These are phyloP conservation scores for Notothenia coriiceps DNA, from an alignment of 2,113 vertebrate species.

Conservation along the genomic window DNA sequence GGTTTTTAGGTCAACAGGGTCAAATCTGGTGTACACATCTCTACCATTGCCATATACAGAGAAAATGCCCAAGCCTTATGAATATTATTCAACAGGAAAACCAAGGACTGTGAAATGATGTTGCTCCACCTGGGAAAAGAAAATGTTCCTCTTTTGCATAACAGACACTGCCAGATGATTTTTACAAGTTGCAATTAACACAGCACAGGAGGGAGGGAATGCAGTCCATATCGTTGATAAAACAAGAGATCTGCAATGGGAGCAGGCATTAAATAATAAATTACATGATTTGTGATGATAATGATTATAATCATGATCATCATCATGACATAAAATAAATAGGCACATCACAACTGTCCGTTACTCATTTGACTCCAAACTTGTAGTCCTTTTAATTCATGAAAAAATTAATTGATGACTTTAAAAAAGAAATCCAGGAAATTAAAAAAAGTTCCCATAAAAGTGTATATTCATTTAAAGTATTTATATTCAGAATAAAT, in stretches of 20 bases:
- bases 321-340: too few relatives aligned
- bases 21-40: too few relatives aligned
- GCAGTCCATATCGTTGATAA: background rate
- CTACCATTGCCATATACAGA: too few relatives aligned
- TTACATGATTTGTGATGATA: too few relatives aligned
- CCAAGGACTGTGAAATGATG: constrained; percentile 2
- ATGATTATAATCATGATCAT: too few relatives aligned
- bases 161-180: background rate
- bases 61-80: too few relatives aligned
- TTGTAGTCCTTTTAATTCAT: background rate
- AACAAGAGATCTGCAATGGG: background rate
- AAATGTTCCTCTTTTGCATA: background rate
- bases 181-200: constrained; percentile 3
- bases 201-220: background rate
- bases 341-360: background rate
- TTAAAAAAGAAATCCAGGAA: background rate
- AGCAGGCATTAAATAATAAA: background rate
- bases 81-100: constrained; percentile 1
- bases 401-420: background rate
- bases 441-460: background rate
- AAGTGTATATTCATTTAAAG: too few relatives aligned
- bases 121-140: constrained; percentile 20
- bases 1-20: too few relatives aligned
- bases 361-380: constrained; percentile 4
- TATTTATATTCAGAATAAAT: too few relatives aligned